These are phyloP conservation scores for Anastrepha ludens DNA, from an alignment of 1,140 invertebrate species.

Conservation along the genomic window DNA sequence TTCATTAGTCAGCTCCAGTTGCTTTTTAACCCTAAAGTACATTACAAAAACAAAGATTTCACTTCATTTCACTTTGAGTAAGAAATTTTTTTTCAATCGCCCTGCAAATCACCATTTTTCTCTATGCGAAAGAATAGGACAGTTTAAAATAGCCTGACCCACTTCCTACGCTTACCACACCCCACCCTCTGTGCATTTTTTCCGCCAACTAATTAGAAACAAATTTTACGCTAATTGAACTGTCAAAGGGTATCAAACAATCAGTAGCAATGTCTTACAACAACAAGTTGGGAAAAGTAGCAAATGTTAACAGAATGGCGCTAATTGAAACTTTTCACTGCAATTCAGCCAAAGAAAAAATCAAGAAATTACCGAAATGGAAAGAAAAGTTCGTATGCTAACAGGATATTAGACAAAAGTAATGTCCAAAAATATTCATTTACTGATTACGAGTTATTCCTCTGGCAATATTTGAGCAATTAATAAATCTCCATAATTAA, in stretches of 20 bases:
- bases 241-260: slow-evolving; percentile 18
- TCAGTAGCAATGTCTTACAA: neutral
- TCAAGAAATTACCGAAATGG: neutral
- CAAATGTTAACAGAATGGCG: slow-evolving; percentile 10
- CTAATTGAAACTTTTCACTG: neutral
- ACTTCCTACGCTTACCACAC: too few relatives aligned
- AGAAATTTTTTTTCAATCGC: neutral
- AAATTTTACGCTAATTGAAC: slow-evolving; percentile 15
- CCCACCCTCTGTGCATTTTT: too few relatives aligned
- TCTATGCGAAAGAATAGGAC: neutral
- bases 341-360: neutral
- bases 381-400: neutral
- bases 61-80: neutral
- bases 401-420: neutral
- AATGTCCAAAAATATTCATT: too few relatives aligned
- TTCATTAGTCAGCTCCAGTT: too few relatives aligned
- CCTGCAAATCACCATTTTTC: neutral
- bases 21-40: too few relatives aligned
- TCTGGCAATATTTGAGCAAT: too few relatives aligned
- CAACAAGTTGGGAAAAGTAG: neutral
- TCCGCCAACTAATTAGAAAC: neutral
- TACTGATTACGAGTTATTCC: too few relatives aligned
- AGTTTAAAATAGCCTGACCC: neutral
- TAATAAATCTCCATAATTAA: too few relatives aligned
- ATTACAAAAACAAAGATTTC: neutral